phyloP scores from a whole-genome alignment of 2,888 invertebrate genomes.

The Lasioglossum oenotherae region DNA sequence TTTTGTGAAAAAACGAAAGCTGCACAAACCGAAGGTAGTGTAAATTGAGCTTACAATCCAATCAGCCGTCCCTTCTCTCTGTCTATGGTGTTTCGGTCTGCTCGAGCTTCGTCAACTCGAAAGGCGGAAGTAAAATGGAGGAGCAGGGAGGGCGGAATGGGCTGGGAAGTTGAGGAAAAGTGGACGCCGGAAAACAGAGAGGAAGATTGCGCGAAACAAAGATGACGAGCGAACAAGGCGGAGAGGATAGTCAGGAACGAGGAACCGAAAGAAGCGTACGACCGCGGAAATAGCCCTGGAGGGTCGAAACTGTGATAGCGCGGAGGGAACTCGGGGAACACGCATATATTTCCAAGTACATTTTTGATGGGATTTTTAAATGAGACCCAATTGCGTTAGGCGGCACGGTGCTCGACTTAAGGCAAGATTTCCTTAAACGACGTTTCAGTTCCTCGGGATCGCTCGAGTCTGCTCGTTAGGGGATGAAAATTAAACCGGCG shows the following conservation, averaged over 20 bases:
- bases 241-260: conserved; percentile 19
- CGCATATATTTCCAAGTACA: conserved; percentile 73
- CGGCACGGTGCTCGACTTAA: conserved; percentile 72
- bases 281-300: conserved; percentile 63
- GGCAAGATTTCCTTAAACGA: conserved; percentile 80
- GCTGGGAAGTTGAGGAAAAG: conserved; percentile 52
- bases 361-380: conserved; percentile 84
- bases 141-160: conserved; percentile 27
- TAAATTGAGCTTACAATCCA: conserved; percentile 83
- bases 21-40: conserved; percentile 72
- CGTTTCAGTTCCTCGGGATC: conserved; percentile 70
- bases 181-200: conserved; percentile 16
- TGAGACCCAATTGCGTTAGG: conserved; percentile 83
- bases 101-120: conserved; percentile 59
- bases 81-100: conserved; percentile 51
- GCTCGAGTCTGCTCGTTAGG: conserved; percentile 60
- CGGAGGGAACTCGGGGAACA: conserved; percentile 43
- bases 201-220: conserved; percentile 41
- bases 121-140: conserved; percentile 62
- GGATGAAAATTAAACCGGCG: conserved; percentile 66
- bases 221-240: conserved; percentile 13
- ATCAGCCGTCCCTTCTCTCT: conserved; percentile 73
- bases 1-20: conserved; percentile 44
- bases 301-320: conserved; percentile 51
- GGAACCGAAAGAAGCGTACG: conserved; percentile 37